Percentiles rank a stretch among this genome's conserved stretches.
Evolutionary conservation across 1,140 invertebrate species (phyloP).

Genomic region (Melitaea cinxia): DNA sequence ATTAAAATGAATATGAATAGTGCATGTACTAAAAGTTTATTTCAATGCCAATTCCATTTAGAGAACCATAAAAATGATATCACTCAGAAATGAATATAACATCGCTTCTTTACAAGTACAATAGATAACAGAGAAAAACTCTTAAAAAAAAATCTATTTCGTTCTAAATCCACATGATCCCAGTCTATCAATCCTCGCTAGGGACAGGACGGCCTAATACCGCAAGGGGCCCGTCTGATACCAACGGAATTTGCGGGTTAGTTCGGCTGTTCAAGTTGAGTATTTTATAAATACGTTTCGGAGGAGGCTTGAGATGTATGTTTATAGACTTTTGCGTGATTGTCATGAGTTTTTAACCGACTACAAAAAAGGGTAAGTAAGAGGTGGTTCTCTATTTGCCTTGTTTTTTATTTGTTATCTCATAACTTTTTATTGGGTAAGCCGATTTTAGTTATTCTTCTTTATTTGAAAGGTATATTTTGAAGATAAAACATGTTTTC

Average conservation of each 20-base stretch:
- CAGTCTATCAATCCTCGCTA: conserved; percentile 49
- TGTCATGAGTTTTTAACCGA: too few species aligned
- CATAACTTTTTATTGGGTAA: too few species aligned
- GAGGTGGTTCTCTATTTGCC: too few species aligned
- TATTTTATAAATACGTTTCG: not conserved
- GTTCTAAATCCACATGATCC: conserved; percentile 44
- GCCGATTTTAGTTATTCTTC: too few species aligned
- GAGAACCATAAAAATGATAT: not conserved
- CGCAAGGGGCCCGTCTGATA: conserved; percentile 22
- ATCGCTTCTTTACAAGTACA: not conserved
- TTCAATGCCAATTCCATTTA: too few species aligned
- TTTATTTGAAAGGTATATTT: too few species aligned
- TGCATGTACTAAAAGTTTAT: too few species aligned
- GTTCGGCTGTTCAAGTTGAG: conserved; percentile 2
- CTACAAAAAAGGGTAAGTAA: too few species aligned
- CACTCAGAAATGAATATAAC: not conserved
- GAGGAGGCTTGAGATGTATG: not conserved
- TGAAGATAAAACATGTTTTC: too few species aligned
- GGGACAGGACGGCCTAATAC: conserved; percentile 34
- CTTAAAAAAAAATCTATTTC: conserved; percentile 43
- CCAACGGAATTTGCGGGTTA: conserved; percentile 18
- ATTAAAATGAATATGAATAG: too few species aligned
- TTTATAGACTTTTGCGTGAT: too few species aligned
- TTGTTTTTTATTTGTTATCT: too few species aligned
- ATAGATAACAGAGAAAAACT: conserved; percentile 12